Base-by-base conservation (phyloP, 2,797 vertebrate genomes). In the Hirundo rustica region DNA sequence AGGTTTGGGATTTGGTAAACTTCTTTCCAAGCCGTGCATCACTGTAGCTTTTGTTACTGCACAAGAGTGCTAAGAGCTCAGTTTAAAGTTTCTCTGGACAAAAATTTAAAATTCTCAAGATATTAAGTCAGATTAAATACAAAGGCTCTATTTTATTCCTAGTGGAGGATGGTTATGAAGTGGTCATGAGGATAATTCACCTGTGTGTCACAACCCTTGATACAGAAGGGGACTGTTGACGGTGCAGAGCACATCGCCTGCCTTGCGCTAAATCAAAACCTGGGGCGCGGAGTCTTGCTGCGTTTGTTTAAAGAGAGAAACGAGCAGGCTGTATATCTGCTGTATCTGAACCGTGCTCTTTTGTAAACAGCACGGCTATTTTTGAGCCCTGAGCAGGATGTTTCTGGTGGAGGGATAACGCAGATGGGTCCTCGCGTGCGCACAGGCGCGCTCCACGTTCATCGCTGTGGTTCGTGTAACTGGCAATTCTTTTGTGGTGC, bases 361-460 rank as follows among this genome's bases (percentile, higher is more conserved):
- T 85, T 95, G 83, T 95, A 97, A 96, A 96, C 96, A 97, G 77
- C 74, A 38, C 0, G 14, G 95, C 90, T 95, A 90, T 95, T 97
- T 97, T 95, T 94, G 92, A 92, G 45, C 64, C 34, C 81, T 15
- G 76, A 88, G 89, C 93, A 93, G 92, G 94, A 92, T 95, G 96
- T 97, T 94, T 92, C 93, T 97, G 92, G 94, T 3, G 12, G 23
- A 80, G 68, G 95, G 74, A 73, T 94, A 72, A 51, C 45, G 80
- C 92, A 91, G 93, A 89, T 71, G 81, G 84, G 74, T 89, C 83
- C 74, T 65, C 58, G 85, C 4, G 5, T 44, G 92, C 77, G 17
- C 71, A 55, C 70, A 62, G 85, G n/a, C 32, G 0, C 8, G 0
- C 36, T 70, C 61, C 27, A 0, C 42, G 73, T 87, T 94, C 86